These are phyloP conservation scores for Crenichthys baileyi DNA, from an alignment of 2,797 vertebrate genomes.

Conservation along the genomic window DNA sequence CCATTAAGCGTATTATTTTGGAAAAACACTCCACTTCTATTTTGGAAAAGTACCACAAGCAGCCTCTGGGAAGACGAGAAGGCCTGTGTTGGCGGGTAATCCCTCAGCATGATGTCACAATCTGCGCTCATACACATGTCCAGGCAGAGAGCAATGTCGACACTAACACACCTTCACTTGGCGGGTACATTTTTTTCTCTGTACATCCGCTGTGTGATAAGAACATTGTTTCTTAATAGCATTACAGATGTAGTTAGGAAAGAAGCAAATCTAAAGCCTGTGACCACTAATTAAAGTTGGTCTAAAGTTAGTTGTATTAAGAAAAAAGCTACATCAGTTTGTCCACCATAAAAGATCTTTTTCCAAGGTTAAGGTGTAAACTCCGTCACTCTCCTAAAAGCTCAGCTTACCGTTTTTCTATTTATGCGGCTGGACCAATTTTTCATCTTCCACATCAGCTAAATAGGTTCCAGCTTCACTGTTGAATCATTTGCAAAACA, in stretches of 20 bases:
- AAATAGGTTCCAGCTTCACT: background rate
- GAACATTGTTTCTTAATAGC: constrained; percentile 35
- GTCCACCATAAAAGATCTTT: background rate
- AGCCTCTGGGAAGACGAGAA: constrained; percentile 32
- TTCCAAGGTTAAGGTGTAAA: background rate
- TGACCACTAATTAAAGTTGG: background rate
- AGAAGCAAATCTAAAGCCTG: background rate
- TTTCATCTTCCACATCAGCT: background rate
- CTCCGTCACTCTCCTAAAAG: background rate
- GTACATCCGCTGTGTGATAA: constrained; percentile 7
- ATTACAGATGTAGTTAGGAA: background rate
- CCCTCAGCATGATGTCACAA: constrained; percentile 65
- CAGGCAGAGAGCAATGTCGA: constrained; percentile 52
- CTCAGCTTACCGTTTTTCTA: background rate
- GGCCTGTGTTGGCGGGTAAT: constrained; percentile 45
- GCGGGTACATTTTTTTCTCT: constrained; percentile 41
- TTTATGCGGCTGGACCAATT: too few relatives aligned
- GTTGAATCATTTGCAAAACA: background rate
- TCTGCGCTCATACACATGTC: constrained; percentile 52
- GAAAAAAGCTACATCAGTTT: background rate
- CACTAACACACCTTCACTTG: constrained; percentile 55
- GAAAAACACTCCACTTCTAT: constrained; percentile 35
- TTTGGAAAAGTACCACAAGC: constrained; percentile 67
- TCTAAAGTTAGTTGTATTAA: background rate
- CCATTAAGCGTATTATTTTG: constrained; percentile 22